Evolutionary conservation across 2,888 invertebrate species (phyloP).

Genomic region (Disparrhopalites patrizii): DNA sequence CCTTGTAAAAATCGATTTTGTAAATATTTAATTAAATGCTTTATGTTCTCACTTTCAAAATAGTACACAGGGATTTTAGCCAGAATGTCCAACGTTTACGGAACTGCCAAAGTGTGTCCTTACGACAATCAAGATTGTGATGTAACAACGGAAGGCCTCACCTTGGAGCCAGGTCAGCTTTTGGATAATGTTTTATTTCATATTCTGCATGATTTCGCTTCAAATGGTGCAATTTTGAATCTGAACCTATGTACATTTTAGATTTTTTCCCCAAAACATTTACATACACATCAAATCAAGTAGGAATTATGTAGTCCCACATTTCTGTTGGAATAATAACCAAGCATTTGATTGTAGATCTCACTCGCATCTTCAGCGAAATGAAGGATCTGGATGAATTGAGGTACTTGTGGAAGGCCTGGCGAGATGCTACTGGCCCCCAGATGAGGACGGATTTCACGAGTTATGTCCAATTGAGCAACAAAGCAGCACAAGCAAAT

Average conservation of each 20-base stretch:
- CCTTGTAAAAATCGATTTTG: no score
- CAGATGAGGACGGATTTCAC: conserved; percentile 70
- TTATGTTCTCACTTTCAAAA: background rate
- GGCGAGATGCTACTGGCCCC: conserved; percentile 74
- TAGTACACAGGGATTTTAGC: conserved; percentile 52
- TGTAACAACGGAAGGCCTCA: conserved; percentile 56
- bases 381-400: conserved; percentile 72
- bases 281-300: no score
- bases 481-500: conserved; percentile 68
- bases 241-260: no score
- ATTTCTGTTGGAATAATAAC: background rate
- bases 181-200: no score
- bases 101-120: conserved; percentile 68
- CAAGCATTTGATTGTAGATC: conserved; percentile 55
- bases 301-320: no score
- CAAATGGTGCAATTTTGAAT: background rate
- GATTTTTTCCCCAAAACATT: no score
- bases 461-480: conserved; percentile 73
- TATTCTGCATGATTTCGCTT: background rate
- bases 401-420: conserved; percentile 72
- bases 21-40: background rate
- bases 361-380: conserved; percentile 65
- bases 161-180: conserved; percentile 56
- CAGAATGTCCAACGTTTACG: conserved; percentile 75
- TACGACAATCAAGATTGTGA: conserved; percentile 53